Base-by-base conservation (phyloP, 2,888 invertebrate species). In the Sesamia inferens region DNA sequence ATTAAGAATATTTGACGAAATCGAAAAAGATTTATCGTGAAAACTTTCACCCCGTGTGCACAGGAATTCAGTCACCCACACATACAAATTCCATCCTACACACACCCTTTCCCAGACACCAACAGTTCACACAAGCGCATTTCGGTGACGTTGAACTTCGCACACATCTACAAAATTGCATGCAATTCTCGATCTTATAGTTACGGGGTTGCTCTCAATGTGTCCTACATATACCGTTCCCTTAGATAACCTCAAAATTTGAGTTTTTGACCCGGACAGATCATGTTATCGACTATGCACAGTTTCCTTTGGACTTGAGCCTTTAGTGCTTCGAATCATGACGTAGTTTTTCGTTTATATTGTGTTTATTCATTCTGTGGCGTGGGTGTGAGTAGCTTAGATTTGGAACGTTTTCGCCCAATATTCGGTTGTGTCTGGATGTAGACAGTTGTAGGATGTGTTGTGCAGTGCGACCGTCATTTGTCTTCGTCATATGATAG, bases 221-320 rank as follows among this genome's bases (percentile, higher is more conserved):
- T 92, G 94, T 89, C 94, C 94, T 94, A 94, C 94, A 93, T 94
- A 93, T 90, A 91, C 92, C 92, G 92, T 93, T 93, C 92, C 90
- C 89, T 85, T 90, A 92, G 91, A 93, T 96, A 96, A 96, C 96
- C 96, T 96, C 92, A 94, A 96, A 96, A 93, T 91, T 90, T 82
- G 86, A 92, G 92, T 90, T 93, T 92, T 90, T 89, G 86, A 88
- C 86, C 85, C 80, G 87, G 85, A 92, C 76, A 87, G 88, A 91
- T 88, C 89, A 74, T 80, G 78, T 58, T 84, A 78, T 79, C 74
- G 77, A 82, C 79, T 69, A 90, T 89, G 88, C 78, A 83, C 83
- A 79, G 85, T 79, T 83, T 85, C 84, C 88, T 85, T 79, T 71
- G 83, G 78, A 79, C 79, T 87, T 78, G 75, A 82, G 58, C 67